phyloP scores from a whole-genome alignment of 2,888 invertebrate genomes.

The Carpatolechia fugitivella region DNA sequence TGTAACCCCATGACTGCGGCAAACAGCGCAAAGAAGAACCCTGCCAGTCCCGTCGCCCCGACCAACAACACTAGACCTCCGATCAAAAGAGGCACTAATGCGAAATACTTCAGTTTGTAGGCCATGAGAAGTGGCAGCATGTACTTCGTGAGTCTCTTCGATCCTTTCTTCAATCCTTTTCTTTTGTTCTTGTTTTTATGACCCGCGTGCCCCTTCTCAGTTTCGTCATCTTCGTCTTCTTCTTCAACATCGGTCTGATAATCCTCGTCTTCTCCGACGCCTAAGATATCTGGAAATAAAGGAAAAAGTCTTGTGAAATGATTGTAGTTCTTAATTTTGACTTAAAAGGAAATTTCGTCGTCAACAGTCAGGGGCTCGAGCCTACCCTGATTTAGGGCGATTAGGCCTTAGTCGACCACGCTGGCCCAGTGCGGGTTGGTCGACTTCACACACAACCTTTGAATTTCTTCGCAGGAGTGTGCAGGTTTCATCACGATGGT shows the following conservation, averaged over 20 bases:
- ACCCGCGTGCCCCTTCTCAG: conserved; percentile 33
- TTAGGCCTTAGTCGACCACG: too few species aligned
- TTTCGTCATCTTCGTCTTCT: conserved; percentile 49
- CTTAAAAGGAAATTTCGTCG: background rate
- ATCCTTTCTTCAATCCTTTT: conserved; percentile 74
- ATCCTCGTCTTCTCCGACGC: conserved; percentile 47
- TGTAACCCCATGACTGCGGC: conserved; percentile 89
- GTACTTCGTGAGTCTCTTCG: conserved; percentile 83
- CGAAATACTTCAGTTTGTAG: conserved; percentile 90
- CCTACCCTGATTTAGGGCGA: too few species aligned
- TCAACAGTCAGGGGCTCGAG: too few species aligned
- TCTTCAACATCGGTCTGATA: conserved; percentile 54
- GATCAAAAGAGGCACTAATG: conserved; percentile 86
- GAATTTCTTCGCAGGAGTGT: too few species aligned
- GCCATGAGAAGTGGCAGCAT: conserved; percentile 87
- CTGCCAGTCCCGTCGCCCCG: conserved; percentile 89
- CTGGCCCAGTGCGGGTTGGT: too few species aligned
- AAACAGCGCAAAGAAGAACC: conserved; percentile 93
- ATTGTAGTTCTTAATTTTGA: background rate
- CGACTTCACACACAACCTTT: too few species aligned
- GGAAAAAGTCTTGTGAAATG: conserved; percentile 9
- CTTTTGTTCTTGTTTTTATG: conserved; percentile 17
- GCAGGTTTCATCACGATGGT: too few species aligned
- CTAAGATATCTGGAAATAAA: conserved; percentile 59
- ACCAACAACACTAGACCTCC: conserved; percentile 85